Conservation (phyloP, 2,797 vertebrate genomes). For the Trachurus trachurus region DNA sequence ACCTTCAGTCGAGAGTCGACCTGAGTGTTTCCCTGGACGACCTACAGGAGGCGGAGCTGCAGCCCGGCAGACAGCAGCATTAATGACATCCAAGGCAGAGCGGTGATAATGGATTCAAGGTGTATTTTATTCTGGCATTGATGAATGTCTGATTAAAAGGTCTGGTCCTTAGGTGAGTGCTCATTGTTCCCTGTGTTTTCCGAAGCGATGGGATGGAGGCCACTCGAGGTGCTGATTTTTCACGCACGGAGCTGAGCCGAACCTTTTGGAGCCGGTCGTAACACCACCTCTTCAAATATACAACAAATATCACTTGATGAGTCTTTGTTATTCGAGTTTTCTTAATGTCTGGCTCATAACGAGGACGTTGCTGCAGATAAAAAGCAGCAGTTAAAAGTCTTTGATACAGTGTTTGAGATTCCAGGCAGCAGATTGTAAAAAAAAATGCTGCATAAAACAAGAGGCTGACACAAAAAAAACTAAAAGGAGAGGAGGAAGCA, state of each 20-base stretch:
- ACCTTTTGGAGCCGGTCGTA: background rate
- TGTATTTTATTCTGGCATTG: slow-evolving; percentile 16
- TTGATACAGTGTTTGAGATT: slow-evolving; percentile 9
- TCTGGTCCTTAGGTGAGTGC: slow-evolving; percentile 4
- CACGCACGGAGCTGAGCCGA: background rate
- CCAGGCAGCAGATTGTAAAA: slow-evolving; percentile 17
- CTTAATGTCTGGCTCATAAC: background rate
- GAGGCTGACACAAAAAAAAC: slow-evolving; percentile 18
- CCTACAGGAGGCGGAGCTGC: slow-evolving; percentile 1
- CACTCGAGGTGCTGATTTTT: slow-evolving; percentile 27
- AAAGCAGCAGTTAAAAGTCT: background rate
- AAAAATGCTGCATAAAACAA: slow-evolving; percentile 1
- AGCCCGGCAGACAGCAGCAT: slow-evolving; percentile 19
- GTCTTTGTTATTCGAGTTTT: background rate
- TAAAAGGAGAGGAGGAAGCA: slow-evolving; percentile 18
- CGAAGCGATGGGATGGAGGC: background rate
- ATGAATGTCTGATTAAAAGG: slow-evolving; percentile 49
- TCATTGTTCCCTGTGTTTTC: slow-evolving; percentile 20
- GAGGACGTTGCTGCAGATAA: background rate
- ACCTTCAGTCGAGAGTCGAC: background rate
- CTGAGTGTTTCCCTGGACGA: background rate
- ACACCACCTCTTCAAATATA: background rate
- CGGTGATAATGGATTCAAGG: slow-evolving; percentile 24
- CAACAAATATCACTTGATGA: background rate
- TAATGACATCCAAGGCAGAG: slow-evolving; percentile 35